Conservation (phyloP, 1,140 invertebrate genomes). For the Drosophila mayri region DNA sequence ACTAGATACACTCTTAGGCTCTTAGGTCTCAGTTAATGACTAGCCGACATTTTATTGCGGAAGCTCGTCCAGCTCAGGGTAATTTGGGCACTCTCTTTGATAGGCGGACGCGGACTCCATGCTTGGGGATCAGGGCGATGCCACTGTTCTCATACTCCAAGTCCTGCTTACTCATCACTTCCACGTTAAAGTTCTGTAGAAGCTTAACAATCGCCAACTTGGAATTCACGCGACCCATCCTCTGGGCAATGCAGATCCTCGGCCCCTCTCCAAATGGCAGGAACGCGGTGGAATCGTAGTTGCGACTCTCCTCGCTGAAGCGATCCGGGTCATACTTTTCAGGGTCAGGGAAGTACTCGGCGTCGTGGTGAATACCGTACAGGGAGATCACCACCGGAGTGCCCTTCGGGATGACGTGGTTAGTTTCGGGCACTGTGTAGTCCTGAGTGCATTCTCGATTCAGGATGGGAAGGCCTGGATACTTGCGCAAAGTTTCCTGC, state of each 20-base stretch:
- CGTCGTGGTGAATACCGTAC: conserved; percentile 85
- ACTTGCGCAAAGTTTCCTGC: conserved; percentile 87
- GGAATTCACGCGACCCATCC: conserved; percentile 65
- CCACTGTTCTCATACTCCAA: conserved; percentile 53
- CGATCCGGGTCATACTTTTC: conserved; percentile 88
- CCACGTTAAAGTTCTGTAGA: conserved; percentile 65
- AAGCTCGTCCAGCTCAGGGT: background rate
- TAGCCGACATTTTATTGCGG: background rate
- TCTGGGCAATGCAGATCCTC: conserved; percentile 85
- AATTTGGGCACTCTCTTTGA: conserved; percentile 48
- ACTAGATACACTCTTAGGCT: background rate
- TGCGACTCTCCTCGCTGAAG: conserved; percentile 86
- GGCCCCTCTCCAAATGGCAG: conserved; percentile 90
- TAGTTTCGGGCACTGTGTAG: conserved; percentile 82
- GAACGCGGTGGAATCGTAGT: conserved; percentile 84
- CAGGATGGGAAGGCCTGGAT: conserved; percentile 87
- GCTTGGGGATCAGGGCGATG: conserved; percentile 61
- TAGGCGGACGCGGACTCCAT: conserved; percentile 62
- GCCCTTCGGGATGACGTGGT: conserved; percentile 85
- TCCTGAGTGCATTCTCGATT: conserved; percentile 84
- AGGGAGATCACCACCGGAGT: conserved; percentile 85
- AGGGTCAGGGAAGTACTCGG: conserved; percentile 88
- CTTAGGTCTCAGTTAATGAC: background rate
- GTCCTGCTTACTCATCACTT: conserved; percentile 56
- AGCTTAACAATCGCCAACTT: conserved; percentile 69